Percentiles rank a stretch among this genome's conserved stretches.
These are phyloP conservation scores for Polyommatus icarus DNA, from an alignment of 2,888 invertebrate species.

Conservation along the genomic window DNA sequence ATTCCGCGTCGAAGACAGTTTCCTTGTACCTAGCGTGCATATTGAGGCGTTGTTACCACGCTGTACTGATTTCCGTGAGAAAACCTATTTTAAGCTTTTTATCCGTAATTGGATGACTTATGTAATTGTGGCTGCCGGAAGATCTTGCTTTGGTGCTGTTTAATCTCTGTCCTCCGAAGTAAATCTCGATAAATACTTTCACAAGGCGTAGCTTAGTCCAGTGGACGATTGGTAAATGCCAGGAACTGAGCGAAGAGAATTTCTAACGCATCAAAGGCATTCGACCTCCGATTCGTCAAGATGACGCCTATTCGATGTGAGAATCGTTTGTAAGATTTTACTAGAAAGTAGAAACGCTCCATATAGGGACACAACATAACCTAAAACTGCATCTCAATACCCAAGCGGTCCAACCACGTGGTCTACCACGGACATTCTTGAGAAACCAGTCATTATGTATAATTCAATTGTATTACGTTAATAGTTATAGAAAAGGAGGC, in stretches of 20 bases:
- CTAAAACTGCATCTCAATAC: background rate
- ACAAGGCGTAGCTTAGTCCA: no score
- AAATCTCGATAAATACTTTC: no score
- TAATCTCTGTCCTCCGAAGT: no score
- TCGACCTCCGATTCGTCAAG: background rate
- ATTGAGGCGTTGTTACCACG: constrained; percentile 29
- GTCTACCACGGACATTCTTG: background rate
- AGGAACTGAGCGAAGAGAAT: no score
- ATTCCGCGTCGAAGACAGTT: constrained; percentile 41
- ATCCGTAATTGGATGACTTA: background rate
- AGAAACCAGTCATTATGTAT: background rate
- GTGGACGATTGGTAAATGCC: no score
- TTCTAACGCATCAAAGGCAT: no score
- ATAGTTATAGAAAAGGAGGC: constrained; percentile 5
- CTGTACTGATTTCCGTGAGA: background rate
- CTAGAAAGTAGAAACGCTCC: background rate
- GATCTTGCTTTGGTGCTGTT: no score
- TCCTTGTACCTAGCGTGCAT: constrained; percentile 37
- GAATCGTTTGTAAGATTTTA: background rate
- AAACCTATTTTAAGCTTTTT: background rate
- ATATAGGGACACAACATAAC: background rate
- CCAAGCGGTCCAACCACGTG: background rate
- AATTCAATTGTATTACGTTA: constrained; percentile 19
- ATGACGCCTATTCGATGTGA: background rate
- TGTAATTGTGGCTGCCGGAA: no score